phyloP scores from a whole-genome alignment of 2,797 vertebrate species.

The Crypturellus tataupa region DNA sequence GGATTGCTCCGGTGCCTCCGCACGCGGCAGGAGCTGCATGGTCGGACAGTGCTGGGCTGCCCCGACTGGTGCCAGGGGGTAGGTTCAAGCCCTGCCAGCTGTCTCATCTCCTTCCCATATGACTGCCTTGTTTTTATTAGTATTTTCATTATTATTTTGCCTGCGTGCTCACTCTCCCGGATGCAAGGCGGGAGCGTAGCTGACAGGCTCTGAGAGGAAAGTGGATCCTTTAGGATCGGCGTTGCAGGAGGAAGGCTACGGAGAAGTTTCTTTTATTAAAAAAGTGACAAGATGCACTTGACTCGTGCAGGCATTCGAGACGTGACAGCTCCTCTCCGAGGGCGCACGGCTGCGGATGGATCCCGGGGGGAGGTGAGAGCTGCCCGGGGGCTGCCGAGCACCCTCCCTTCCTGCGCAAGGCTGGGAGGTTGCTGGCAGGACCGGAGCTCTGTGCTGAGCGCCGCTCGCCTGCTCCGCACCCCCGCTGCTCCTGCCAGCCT shows the following conservation, averaged over 20 bases:
- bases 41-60: no score
- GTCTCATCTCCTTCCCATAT: accelerated
- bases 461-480: not conserved
- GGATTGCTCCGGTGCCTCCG: not conserved
- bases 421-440: not conserved
- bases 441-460: accelerated
- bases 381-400: not conserved
- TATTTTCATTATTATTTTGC: not conserved
- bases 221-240: accelerated
- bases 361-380: not conserved
- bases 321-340: not conserved
- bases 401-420: not conserved
- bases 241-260: not conserved
- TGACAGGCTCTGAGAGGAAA: not conserved
- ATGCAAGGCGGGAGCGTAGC: not conserved
- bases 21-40: accelerated
- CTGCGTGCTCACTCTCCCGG: not conserved
- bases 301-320: not conserved
- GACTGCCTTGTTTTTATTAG: not conserved
- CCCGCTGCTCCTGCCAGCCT: not conserved
- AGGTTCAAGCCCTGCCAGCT: not conserved
- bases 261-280: conserved; percentile 9
- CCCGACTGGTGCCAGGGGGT: not conserved
- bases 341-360: not conserved
- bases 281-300: not conserved